Evolutionary conservation across 2,113 vertebrate genomes (phyloP).

Genomic region (Brachyhypopomus occidentalis): DNA sequence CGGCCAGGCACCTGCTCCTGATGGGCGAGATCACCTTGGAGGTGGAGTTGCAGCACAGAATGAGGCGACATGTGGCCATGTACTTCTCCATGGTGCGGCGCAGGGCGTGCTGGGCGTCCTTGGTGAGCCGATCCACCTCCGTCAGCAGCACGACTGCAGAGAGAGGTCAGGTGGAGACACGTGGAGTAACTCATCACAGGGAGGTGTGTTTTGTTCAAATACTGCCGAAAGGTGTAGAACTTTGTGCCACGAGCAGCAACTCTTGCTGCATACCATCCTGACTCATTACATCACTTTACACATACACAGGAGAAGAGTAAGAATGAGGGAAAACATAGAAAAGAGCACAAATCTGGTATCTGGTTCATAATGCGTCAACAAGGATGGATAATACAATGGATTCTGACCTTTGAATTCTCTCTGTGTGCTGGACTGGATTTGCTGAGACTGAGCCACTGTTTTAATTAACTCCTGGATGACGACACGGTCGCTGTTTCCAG

Average conservation of each 20-base stretch:
- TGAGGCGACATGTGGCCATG: slow-evolving; percentile 91
- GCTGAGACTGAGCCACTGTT: slow-evolving; percentile 95
- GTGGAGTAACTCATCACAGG: neutral
- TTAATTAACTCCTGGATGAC: slow-evolving; percentile 97
- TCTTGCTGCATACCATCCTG: neutral
- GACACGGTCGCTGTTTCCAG: slow-evolving; percentile 91
- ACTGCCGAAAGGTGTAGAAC: no score
- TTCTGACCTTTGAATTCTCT: slow-evolving; percentile 93
- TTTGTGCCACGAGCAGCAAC: neutral
- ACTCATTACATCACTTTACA: neutral
- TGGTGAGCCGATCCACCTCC: slow-evolving; percentile 94
- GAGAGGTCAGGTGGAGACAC: neutral
- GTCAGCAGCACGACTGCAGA: slow-evolving; percentile 89
- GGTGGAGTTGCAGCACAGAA: slow-evolving; percentile 93
- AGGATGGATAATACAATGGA: neutral
- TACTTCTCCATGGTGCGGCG: slow-evolving; percentile 98
- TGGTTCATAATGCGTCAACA: no score
- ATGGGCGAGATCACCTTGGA: slow-evolving; percentile 97
- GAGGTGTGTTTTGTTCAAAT: neutral
- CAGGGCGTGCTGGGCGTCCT: slow-evolving; percentile 95
- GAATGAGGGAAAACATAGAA: no score
- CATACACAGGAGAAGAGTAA: neutral
- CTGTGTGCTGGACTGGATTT: slow-evolving; percentile 94
- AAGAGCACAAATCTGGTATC: no score
- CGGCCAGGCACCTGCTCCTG: slow-evolving; percentile 88